Base-by-base conservation (phyloP, 64 coral and sea anemone genomes). In the Actinia equina region DNA sequence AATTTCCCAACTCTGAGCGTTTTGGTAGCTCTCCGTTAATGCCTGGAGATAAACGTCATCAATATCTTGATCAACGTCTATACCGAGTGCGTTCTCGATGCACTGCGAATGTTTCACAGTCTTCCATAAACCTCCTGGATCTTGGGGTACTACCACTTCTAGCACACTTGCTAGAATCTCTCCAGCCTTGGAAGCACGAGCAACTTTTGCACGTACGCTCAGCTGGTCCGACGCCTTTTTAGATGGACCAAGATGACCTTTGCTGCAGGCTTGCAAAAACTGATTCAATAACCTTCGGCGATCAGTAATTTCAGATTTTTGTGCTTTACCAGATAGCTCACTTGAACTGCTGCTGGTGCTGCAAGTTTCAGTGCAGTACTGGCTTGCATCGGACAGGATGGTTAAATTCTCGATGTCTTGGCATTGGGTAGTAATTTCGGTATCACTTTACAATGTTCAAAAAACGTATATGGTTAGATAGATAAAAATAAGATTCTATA, bases 381-480 rank as follows among this genome's bases (percentile, higher is more conserved):
- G 25, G 65, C 65, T 71, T 71, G 8, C 65, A 71, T 71, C 65
- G 10, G 65, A 71, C 65, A 25, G 65, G 23, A 71, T 71, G 65
- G 65, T 71, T 71, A 71, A 71, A 71, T 71, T 71, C 65, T 71
- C 65, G 65, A 71, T 71, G 22, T 71, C 65, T 71, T 71, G 65
- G 65, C 65, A 71, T 25, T 25, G 23, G 25, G 23, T 71, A 71
- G 23, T 71, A 25, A 71, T 71, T 71, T 71, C 65, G 25, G 10
- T 22, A 71, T 71, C 65, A 37, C 30, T n/a, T 22, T 71, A 20
- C 65, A 25, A 71, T 71, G 65, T 71, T 71, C n/a, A 71, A 71
- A 71, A 71, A 71, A 71, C 65, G 65, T 22, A 71, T 25, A 71
- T 71, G 65, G 23, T 71, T 26, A 71, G 65, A 71, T 6, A 37